phyloP scores from a whole-genome alignment of 2,113 vertebrate species.

The Ia io region DNA sequence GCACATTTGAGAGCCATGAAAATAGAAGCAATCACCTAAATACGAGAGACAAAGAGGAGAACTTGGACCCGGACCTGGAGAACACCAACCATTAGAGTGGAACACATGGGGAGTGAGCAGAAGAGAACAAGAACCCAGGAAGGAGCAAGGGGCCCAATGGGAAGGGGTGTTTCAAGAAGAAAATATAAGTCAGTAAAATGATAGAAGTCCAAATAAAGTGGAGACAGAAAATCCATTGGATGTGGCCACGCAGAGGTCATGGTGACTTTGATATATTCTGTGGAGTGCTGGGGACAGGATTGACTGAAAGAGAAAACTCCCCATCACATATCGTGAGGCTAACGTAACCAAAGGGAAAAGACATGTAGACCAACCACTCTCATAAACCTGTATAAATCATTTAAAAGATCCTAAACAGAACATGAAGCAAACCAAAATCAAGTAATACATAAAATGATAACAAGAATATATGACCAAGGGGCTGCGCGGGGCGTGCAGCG shows the following conservation, averaged over 20 bases:
- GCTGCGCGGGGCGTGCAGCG: too few species aligned
- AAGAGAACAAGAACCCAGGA: too few species aligned
- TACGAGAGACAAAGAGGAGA: neutral
- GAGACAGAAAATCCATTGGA: neutral
- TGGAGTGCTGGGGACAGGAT: neutral
- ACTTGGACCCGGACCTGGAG: neutral
- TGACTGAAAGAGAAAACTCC: neutral
- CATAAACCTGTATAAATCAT: neutral
- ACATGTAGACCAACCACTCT: neutral
- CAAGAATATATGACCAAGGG: neutral
- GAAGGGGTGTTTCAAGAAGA: rapidly evolving
- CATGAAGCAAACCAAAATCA: neutral
- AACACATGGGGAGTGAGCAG: too few species aligned
- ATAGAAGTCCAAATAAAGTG: neutral
- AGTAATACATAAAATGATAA: too few species aligned
- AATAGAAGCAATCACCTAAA: neutral
- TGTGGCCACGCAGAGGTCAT: neutral
- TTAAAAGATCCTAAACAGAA: neutral
- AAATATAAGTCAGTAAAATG: neutral
- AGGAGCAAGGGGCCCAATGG: rapidly evolving
- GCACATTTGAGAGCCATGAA: neutral
- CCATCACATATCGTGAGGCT: neutral
- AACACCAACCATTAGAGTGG: neutral
- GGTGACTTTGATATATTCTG: neutral
- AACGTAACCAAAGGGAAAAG: neutral